Percentiles rank a stretch among this genome's conserved stretches.
Evolutionary conservation across 2,888 invertebrate genomes (phyloP).

Genomic region (Lacanobia oleracea): DNA sequence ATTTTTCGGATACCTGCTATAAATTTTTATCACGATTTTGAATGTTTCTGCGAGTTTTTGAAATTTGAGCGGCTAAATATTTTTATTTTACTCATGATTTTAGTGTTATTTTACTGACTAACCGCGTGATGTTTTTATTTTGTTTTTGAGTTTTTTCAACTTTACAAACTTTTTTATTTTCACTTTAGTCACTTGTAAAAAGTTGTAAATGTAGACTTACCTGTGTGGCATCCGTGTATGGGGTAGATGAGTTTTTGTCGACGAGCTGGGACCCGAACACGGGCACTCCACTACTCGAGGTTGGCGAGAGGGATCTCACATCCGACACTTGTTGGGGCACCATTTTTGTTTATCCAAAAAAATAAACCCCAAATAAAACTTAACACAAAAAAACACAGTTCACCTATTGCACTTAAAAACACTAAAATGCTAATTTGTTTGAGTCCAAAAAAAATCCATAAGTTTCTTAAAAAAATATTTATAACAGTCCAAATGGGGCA

Average conservation of each 20-base stretch:
- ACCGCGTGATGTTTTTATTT: background rate
- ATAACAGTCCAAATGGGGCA: conserved; percentile 83
- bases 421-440: conserved; percentile 77
- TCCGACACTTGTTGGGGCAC: conserved; percentile 94
- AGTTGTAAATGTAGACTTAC: conserved; percentile 90
- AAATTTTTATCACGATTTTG: background rate
- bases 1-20: conserved; percentile 29
- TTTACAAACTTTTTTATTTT: conserved; percentile 35
- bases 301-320: conserved; percentile 90
- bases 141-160: conserved; percentile 8
- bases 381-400: conserved; percentile 87
- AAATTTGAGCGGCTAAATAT: background rate
- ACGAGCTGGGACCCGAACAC: conserved; percentile 97
- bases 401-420: conserved; percentile 87
- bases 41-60: background rate
- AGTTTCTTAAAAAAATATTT: conserved; percentile 72
- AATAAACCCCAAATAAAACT: conserved; percentile 77
- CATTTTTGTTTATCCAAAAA: conserved; percentile 90
- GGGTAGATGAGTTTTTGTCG: conserved; percentile 97
- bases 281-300: conserved; percentile 92
- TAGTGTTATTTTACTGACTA: background rate
- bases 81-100: background rate
- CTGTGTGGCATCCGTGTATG: conserved; percentile 99
- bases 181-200: conserved; percentile 49
- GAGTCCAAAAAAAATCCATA: conserved; percentile 77